phyloP scores from a whole-genome alignment of 2,113 vertebrate species.

The Piprites chloris region DNA sequence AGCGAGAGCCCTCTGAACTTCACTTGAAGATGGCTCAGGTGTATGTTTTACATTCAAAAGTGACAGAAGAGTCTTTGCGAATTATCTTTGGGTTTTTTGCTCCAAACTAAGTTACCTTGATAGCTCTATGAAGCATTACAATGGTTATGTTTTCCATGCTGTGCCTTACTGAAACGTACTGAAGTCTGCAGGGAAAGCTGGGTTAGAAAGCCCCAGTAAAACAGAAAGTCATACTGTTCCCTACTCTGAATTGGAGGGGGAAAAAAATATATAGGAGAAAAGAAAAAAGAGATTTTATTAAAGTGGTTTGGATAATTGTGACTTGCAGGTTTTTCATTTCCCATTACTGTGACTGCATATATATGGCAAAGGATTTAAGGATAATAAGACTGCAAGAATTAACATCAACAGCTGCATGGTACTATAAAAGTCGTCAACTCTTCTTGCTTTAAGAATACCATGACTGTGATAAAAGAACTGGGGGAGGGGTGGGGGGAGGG shows the following conservation, averaged over 20 bases:
- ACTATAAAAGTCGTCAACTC: neutral
- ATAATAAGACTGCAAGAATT: neutral
- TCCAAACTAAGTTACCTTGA: neutral
- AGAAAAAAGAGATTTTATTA: neutral
- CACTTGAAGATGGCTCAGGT: neutral
- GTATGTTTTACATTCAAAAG: neutral
- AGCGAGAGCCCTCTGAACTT: neutral
- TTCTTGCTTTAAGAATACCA: neutral
- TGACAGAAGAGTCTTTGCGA: neutral
- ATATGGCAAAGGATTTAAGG: neutral
- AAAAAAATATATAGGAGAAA: fast-evolving
- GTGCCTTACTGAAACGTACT: neutral
- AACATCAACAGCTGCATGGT: neutral
- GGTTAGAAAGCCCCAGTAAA: neutral
- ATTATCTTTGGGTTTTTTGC: neutral
- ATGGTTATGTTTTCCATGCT: neutral
- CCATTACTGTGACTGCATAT: neutral
- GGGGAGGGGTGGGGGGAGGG: fast-evolving
- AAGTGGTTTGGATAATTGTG: neutral
- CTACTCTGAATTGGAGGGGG: neutral
- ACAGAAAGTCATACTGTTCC: neutral
- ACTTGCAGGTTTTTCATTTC: neutral
- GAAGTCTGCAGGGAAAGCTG: neutral
- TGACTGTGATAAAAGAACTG: neutral
- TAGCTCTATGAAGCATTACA: neutral